Percentiles rank a stretch among this genome's conserved stretches.
These are phyloP conservation scores for Oophaga sylvatica DNA, from an alignment of 2,797 vertebrate genomes.

Conservation along the genomic window DNA sequence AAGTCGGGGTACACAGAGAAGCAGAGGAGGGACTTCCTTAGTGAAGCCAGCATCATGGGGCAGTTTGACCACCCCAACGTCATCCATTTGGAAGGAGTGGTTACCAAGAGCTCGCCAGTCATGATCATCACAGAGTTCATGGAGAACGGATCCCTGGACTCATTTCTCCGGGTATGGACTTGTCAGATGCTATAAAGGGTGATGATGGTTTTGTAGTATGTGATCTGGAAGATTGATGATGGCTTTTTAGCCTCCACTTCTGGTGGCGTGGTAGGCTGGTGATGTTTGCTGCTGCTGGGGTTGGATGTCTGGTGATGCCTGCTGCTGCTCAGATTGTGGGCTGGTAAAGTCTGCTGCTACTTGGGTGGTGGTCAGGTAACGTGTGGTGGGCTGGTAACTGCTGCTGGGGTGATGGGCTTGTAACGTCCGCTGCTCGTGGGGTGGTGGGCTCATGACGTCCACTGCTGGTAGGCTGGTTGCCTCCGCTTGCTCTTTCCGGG, in stretches of 20 bases:
- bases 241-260: neutral
- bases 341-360: neutral
- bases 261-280: neutral
- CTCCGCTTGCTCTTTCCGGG: no score
- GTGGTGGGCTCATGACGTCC: neutral
- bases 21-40: conserved; percentile 94
- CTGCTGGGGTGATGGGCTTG: neutral
- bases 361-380: neutral
- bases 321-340: neutral
- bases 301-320: neutral
- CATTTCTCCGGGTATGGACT: conserved; percentile 89
- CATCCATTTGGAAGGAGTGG: conserved; percentile 96
- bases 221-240: neutral
- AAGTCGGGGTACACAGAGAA: conserved; percentile 98
- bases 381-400: no score
- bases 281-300: neutral
- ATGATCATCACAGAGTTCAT: conserved; percentile 99
- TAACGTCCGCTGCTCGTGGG: neutral
- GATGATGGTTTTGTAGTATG: neutral
- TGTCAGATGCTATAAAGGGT: no score
- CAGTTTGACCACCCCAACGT: conserved; percentile 98
- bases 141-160: conserved; percentile 97
- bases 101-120: conserved; percentile 96
- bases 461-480: neutral
- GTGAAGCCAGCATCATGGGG: conserved; percentile 98